Base-by-base conservation (phyloP, 2,113 vertebrate genomes). In the Campylomormyrus tamandua region DNA sequence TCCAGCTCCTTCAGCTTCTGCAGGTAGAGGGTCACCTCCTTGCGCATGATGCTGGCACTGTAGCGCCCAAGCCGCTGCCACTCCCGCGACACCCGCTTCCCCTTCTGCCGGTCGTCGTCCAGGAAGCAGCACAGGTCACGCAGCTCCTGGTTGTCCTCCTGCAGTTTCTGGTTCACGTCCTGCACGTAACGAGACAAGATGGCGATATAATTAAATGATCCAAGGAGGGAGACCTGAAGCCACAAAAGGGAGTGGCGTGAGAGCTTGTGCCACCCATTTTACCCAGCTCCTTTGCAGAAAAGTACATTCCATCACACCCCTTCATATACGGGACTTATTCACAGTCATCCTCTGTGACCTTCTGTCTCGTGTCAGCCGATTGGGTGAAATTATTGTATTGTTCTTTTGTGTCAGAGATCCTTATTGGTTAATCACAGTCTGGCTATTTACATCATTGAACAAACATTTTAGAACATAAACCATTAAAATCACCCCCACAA, bases 111-210 rank as follows among this genome's bases (percentile, higher is more conserved):
- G 94, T 99, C 98, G 0, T 99, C 98, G 0, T 99, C 98, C 93
- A 99, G 95, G 93, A 99, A 99, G 90, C 98, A 99, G 94, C 98
- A 99, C 49, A 99, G 96, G 94, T 99, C 98, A 91, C 98, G 93
- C 94, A 99, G 96, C 58, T 99, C 98, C 88, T 98, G 98, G 96
- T 99, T 99, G 94, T 99, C 98, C 91, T 99, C 98, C 91, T 99
- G 98, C 91, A 99, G 97, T 92, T 99, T 99, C 96, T 99, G 98
- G 93, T 99, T 99, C 92, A 99, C 97, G 89, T 99, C 98, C 98
- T 99, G 8, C 21, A 84, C 39, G 3, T 10, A 39, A 62, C 17
- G 1, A 49, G 9, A 10, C 42, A 46, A 24, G 15, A 62, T 24
- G 7, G 42, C n/a, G 27, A 50, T n/a, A 21, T 46, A 46, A 42